A percentile compares a stretch with the other conserved stretches of the same genome.
Conservation (phyloP, 2,797 vertebrate genomes). For the Mionectes olivaceus region DNA sequence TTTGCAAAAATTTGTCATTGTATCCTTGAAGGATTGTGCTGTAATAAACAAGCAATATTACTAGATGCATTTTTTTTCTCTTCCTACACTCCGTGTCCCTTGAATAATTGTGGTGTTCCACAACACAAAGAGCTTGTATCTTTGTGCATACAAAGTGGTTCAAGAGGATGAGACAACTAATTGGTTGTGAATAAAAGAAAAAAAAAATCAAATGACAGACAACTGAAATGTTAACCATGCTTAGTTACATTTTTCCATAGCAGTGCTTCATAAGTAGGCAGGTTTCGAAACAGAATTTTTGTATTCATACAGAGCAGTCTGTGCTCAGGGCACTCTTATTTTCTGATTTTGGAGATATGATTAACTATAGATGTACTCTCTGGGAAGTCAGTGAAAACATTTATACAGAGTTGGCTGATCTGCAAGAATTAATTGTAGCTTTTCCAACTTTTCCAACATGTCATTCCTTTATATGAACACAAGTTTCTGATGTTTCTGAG, state of each 20-base stretch:
- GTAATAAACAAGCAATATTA: conserved; percentile 20
- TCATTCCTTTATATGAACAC: neutral
- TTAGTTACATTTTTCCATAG: neutral
- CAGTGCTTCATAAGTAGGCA: neutral
- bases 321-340: neutral
- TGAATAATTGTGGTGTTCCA: neutral
- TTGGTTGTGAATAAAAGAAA: neutral
- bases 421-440: neutral
- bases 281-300: neutral
- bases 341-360: neutral
- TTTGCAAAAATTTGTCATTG: neutral
- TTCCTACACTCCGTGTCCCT: neutral
- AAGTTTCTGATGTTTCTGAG: neutral
- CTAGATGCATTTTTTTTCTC: neutral
- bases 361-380: neutral
- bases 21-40: neutral
- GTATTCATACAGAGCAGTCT: neutral
- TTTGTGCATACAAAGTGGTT: neutral
- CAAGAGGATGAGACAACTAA: neutral
- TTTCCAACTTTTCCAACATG: neutral
- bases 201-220: neutral
- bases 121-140: conserved; percentile 29
- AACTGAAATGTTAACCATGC: neutral
- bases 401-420: neutral
- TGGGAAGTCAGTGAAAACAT: neutral